These are phyloP conservation scores for Anthoscopus minutus DNA, from an alignment of 2,113 vertebrate species.

Conservation along the genomic window DNA sequence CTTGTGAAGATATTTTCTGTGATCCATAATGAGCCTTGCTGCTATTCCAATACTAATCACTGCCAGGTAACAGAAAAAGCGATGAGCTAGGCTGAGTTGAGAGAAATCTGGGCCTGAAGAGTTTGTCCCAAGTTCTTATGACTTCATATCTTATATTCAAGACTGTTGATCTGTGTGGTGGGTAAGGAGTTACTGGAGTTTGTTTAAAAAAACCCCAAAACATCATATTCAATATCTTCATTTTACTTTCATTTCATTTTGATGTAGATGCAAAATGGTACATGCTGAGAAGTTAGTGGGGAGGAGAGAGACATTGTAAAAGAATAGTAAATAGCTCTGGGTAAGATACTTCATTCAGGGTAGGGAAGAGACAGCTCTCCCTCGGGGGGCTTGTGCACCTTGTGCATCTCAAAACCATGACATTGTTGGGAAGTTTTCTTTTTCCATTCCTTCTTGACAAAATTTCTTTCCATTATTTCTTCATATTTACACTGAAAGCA, in stretches of 20 bases:
- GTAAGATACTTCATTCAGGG: background rate
- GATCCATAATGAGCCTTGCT: background rate
- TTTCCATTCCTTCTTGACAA: background rate
- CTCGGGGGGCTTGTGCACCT: background rate
- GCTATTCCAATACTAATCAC: background rate
- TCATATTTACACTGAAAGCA: background rate
- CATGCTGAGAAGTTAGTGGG: background rate
- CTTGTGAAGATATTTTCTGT: background rate
- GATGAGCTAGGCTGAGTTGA: background rate
- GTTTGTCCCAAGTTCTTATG: background rate
- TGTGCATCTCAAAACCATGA: fast-evolving
- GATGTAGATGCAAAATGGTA: background rate
- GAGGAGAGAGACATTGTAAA: background rate
- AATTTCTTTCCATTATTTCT: background rate
- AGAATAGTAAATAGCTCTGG: background rate
- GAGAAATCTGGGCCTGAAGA: background rate
- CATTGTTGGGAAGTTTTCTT: background rate
- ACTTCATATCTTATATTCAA: background rate
- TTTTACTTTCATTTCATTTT: background rate
- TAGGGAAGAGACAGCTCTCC: background rate
- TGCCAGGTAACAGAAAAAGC: background rate
- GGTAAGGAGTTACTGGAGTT: background rate
- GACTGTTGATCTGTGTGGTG: background rate
- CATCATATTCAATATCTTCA: background rate
- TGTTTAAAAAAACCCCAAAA: background rate